A percentile compares a stretch with the other conserved stretches of the same genome.
Conservation (phyloP, 2,797 vertebrate species). For the Ceryle rudis region DNA sequence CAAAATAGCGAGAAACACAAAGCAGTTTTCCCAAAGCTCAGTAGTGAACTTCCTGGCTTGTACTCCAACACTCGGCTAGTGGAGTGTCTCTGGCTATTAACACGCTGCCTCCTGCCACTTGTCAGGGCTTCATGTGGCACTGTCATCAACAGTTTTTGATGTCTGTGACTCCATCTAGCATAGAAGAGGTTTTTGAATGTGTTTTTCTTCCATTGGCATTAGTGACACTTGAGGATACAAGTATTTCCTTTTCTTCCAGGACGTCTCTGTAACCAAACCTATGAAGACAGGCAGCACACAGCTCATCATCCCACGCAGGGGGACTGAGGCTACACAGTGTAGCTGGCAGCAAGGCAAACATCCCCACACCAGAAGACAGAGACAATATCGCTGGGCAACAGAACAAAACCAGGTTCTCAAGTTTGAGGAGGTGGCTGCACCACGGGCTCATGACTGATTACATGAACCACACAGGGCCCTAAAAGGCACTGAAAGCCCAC, state of each 20-base stretch:
- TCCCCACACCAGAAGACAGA: neutral
- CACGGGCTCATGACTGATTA: neutral
- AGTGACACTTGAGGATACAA: neutral
- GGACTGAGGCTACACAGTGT: neutral
- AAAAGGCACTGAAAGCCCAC: neutral
- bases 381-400: neutral
- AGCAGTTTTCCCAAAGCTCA: neutral
- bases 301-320: accelerated
- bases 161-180: neutral
- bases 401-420: neutral
- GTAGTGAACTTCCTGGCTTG: neutral
- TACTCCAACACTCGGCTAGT: neutral
- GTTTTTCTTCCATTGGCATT: neutral
- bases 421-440: neutral
- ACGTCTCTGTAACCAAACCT: neutral
- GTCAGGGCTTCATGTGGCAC: neutral
- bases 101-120: neutral
- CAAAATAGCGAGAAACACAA: neutral
- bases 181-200: neutral
- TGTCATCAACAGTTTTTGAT: neutral
- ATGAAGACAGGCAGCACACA: neutral
- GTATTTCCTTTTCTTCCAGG: neutral
- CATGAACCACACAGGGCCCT: neutral
- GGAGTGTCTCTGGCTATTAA: neutral
- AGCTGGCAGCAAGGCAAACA: neutral